Percentiles rank a stretch among this genome's conserved stretches.
Evolutionary conservation across 2,888 invertebrate genomes (phyloP).

Genomic region (Meiosimyza platycephala): DNA sequence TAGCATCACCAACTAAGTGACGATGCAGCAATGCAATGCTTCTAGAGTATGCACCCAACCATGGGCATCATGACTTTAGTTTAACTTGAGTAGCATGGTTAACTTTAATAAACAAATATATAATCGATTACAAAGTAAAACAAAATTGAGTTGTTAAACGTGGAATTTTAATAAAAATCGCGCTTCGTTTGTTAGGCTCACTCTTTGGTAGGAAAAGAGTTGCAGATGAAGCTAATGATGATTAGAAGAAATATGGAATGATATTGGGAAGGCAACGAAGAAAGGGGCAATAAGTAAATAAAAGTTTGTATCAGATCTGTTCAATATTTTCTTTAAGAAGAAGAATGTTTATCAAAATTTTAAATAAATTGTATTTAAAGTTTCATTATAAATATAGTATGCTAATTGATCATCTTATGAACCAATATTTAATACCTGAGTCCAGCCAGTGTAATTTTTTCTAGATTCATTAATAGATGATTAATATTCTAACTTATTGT

Average conservation of each 20-base stretch:
- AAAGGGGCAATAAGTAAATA: not conserved
- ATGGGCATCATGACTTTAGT: too few species aligned
- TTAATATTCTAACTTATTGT: too few species aligned
- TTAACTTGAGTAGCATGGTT: not conserved
- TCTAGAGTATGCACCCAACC: not conserved
- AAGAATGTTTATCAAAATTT: too few species aligned
- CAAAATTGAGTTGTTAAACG: constrained; percentile 29
- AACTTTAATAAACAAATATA: constrained; percentile 26
- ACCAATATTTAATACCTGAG: too few species aligned
- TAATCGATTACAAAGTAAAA: constrained; percentile 22
- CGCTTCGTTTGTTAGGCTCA: constrained; percentile 17
- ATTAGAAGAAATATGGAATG: not conserved
- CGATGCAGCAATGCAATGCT: not conserved
- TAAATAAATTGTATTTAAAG: too few species aligned
- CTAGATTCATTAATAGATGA: too few species aligned
- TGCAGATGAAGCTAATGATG: not conserved
- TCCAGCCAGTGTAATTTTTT: too few species aligned
- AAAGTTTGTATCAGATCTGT: not conserved
- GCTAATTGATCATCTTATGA: too few species aligned
- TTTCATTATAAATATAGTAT: too few species aligned
- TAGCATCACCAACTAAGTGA: not conserved
- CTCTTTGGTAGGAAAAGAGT: not conserved
- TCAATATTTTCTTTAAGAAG: too few species aligned
- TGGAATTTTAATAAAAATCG: constrained; percentile 30
- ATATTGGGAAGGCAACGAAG: not conserved